phyloP scores from a whole-genome alignment of 2,888 invertebrate genomes.

The Nemoura dubitans region DNA sequence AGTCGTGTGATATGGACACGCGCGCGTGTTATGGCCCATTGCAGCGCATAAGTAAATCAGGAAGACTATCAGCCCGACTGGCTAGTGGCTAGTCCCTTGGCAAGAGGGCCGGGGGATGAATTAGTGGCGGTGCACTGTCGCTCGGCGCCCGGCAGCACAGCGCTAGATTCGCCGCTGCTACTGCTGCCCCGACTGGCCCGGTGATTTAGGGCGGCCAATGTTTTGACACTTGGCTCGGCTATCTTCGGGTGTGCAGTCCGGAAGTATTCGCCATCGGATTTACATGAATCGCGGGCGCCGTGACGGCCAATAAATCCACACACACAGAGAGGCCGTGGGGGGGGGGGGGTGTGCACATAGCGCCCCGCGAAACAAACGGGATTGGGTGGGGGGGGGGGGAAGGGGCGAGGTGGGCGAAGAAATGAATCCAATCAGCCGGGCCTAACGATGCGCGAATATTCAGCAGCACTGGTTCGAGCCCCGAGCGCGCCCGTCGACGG shows the following conservation, averaged over 20 bases:
- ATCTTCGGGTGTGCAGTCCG: not conserved
- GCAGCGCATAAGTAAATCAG: too few species aligned
- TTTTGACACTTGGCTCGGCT: slow-evolving; percentile 42
- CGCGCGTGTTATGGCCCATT: too few species aligned
- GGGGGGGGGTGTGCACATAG: not conserved
- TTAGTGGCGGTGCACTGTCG: not conserved
- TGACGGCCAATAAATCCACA: not conserved
- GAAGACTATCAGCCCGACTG: too few species aligned
- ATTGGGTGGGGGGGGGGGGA: not conserved
- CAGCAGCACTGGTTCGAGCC: not conserved
- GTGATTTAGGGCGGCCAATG: slow-evolving; percentile 30
- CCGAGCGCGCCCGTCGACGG: not conserved
- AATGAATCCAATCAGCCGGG: slow-evolving; percentile 16
- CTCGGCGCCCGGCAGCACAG: not conserved
- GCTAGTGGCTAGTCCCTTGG: too few species aligned
- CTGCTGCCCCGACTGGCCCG: too few species aligned
- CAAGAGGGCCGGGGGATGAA: not conserved
- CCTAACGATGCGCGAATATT: slow-evolving; percentile 29
- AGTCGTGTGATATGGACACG: too few species aligned
- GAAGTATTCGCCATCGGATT: slow-evolving; percentile 32
- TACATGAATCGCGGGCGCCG: slow-evolving; percentile 25
- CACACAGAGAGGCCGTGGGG: not conserved
- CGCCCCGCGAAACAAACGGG: not conserved
- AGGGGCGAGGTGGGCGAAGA: not conserved
- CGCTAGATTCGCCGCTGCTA: too few species aligned